These are phyloP conservation scores for Syndactyla subalaris DNA, from an alignment of 2,797 vertebrate genomes.

Conservation along the genomic window DNA sequence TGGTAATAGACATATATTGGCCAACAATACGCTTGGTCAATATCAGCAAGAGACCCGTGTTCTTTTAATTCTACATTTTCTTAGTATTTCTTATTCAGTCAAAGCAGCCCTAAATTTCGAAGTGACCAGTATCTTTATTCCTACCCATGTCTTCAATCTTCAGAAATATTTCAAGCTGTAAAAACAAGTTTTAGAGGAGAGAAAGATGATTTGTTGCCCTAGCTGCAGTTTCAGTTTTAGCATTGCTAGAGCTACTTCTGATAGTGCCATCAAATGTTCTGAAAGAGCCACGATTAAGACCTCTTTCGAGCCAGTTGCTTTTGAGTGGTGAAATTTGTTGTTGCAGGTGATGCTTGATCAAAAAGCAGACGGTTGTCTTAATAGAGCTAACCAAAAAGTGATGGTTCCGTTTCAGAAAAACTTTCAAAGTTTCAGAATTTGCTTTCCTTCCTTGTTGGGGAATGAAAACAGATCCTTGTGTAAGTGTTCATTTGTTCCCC, in stretches of 20 bases:
- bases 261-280: background rate
- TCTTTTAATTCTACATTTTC: background rate
- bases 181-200: background rate
- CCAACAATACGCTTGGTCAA: background rate
- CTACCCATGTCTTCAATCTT: background rate
- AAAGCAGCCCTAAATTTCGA: background rate
- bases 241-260: background rate
- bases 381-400: background rate
- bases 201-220: background rate
- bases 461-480: background rate
- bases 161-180: background rate
- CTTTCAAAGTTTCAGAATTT: slow-evolving; percentile 19
- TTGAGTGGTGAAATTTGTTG: background rate
- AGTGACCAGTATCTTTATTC: background rate
- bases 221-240: background rate
- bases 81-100: background rate
- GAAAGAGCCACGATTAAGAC: background rate
- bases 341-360: background rate
- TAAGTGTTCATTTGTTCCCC: background rate
- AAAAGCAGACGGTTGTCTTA: background rate
- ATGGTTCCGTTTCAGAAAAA: background rate
- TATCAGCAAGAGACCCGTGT: background rate
- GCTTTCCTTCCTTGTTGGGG: background rate
- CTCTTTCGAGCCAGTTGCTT: background rate
- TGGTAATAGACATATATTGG: background rate